phyloP scores from a whole-genome alignment of 2,888 invertebrate genomes.

The Epiblema foenella region DNA sequence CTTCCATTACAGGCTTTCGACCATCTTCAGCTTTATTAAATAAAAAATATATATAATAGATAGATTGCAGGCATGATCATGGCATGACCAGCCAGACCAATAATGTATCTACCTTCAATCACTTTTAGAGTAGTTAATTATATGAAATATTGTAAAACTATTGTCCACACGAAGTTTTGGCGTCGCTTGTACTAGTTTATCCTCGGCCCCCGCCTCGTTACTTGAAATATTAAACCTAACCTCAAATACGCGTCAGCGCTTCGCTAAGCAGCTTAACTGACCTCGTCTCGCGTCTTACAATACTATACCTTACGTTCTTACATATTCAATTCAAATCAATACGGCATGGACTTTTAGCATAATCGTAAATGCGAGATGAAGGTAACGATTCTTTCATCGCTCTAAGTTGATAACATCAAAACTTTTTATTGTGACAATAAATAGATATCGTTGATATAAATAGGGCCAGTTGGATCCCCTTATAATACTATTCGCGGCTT shows the following conservation, averaged over 20 bases:
- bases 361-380: slow-evolving; percentile 73
- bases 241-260: slow-evolving; percentile 71
- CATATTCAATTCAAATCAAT: slow-evolving; percentile 50
- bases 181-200: slow-evolving; percentile 58
- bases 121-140: not conserved
- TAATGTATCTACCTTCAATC: not conserved
- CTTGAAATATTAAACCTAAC: slow-evolving; percentile 73
- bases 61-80: not conserved
- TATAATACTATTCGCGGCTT: slow-evolving; percentile 81
- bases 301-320: slow-evolving; percentile 53
- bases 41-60: too few species aligned
- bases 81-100: too few species aligned
- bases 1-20: too few species aligned
- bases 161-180: slow-evolving; percentile 41
- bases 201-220: slow-evolving; percentile 70
- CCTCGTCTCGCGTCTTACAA: slow-evolving; percentile 54
- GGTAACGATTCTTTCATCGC: slow-evolving; percentile 83
- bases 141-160: not conserved
- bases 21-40: too few species aligned
- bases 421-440: slow-evolving; percentile 83
- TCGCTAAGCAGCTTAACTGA: slow-evolving; percentile 80
- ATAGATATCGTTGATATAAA: slow-evolving; percentile 83
- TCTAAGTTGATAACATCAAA: slow-evolving; percentile 79
- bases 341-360: slow-evolving; percentile 71
- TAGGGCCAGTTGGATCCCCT: slow-evolving; percentile 79